Evolutionary conservation across 2,888 invertebrate species (phyloP), one percentile per base, ranked within the genome.

Genomic region (Allophyes oxyacanthae): DNA sequence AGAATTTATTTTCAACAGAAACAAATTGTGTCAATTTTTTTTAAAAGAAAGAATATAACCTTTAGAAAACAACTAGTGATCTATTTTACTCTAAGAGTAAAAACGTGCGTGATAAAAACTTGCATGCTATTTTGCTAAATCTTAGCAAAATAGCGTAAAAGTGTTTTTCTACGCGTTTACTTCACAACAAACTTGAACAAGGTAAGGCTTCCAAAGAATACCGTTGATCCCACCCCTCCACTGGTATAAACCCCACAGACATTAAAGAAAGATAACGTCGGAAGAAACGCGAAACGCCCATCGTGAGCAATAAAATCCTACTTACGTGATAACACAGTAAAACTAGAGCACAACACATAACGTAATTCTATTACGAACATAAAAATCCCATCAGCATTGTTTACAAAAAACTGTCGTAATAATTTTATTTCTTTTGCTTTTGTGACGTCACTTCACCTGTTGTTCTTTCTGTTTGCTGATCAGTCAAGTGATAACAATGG

Each of bases 401-500:
- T 72, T 68, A 68, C 57, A 60, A 55, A 63, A 73, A 73, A 66
- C 57, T 55, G 59, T 58, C 55, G 52, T 69, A 73, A 64, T 75
- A 62, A 72, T 64, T 60, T 73, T 65, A 60, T 54, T 61, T 66
- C 41, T 34, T 40, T 64, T 40, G 55, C 64, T 42, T 57, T 60
- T 60, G 55, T 68, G 59, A 63, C 56, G 44, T 68, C 64, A 76
- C 57, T 53, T 42, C 69, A 75, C 77, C 72, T 75, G 75, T 75
- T 75, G 77, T 71, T 68, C 64, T 68, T 73, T 77, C 44, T 51
- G 48, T 63, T 60, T 53, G 61, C 54, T 64, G 68, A 71, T 77
- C 75, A 75, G 45, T 74, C 59, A 55, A 65, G 63, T 67, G 77
- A 75, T 75, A 68, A 71, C 75, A 75, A 75, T 60, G 52, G 62